Evolutionary conservation across 2,888 invertebrate species (phyloP), one percentile per base, ranked within the genome.

Genomic region (Spisula subtruncata): DNA sequence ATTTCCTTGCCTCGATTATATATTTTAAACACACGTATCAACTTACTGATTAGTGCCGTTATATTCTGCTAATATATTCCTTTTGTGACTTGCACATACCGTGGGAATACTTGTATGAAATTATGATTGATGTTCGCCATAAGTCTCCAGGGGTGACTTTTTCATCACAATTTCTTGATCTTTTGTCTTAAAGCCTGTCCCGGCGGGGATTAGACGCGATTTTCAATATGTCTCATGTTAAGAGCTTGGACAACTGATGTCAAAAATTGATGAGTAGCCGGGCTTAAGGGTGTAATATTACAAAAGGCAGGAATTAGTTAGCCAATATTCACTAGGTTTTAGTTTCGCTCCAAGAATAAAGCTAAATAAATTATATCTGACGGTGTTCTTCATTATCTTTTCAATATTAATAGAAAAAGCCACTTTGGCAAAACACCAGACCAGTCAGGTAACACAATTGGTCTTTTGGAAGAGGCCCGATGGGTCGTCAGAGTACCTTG

Each of bases 131-230:
- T 88, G 82, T 56, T 85, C 75, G 48, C 32, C 20, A n/a, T 29
- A 20, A 48, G 54, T 88, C 90, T 87, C 87, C 75, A 56, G 56
- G 87, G 87, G 90, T 87, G 82, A 79, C 51, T 89, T 79, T 85
- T 82, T 83, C 83, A 87, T 87, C 87, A 83, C 85, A 83, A 32
- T 41, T 79, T 81, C 82, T 83, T 87, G 85, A 90, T 85, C 87
- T 85, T 90, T 90, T 90, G 90, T 90, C 90, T 90, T 90, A 85
- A 75, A 41, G 41, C 85, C 32, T 83, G 79, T 90, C 90, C 85
- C 87, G 79, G 41, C n/a, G 81, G 89, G 81, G 89, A 89, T 89
- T 81, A 87, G 20, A 46, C 10, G 79, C 81, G 87, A 84, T 85
- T 87, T 71, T 84, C n/a, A 60, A 89, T 75, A 81, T 81, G 89